Percentiles rank a stretch among this genome's conserved stretches.
phyloP scores from a whole-genome alignment of 2,113 vertebrate genomes.

The Pluvianellus socialis region DNA sequence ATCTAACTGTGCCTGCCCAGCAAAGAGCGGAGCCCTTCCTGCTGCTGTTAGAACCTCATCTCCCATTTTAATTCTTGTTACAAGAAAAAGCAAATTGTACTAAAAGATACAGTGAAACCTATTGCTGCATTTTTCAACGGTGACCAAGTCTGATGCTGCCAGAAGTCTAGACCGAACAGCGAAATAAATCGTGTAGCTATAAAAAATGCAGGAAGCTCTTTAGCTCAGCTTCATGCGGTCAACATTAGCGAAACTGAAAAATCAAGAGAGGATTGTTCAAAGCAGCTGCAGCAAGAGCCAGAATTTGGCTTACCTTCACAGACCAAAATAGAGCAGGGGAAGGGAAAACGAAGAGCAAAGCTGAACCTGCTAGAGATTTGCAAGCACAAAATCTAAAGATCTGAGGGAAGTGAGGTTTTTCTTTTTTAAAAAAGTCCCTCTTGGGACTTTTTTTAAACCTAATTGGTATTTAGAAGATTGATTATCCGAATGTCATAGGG shows the following conservation, averaged over 20 bases:
- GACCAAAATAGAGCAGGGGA: not conserved
- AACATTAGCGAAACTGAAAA: not conserved
- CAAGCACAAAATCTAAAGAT: not conserved
- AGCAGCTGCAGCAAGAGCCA: not conserved
- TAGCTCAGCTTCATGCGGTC: not conserved
- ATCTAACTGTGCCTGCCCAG: not conserved
- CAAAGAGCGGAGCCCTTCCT: not conserved
- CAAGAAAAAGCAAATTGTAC: not conserved
- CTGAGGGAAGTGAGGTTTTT: not conserved
- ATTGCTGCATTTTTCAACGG: not conserved
- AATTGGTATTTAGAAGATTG: slow-evolving; percentile 33
- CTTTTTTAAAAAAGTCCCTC: not conserved
- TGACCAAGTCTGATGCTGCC: not conserved
- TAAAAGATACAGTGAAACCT: not conserved
- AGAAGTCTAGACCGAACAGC: not conserved
- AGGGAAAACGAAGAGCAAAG: not conserved
- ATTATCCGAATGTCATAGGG: slow-evolving; percentile 13
- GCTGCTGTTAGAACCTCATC: not conserved
- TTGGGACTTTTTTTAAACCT: not conserved
- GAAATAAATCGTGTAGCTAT: not conserved
- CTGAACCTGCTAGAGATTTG: not conserved
- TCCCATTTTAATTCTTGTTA: not conserved
- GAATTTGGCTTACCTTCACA: not conserved
- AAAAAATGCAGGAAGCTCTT: not conserved
- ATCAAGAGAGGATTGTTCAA: not conserved